A percentile compares a stretch with the other conserved stretches of the same genome.
These are phyloP conservation scores for Caranx ignobilis DNA, from an alignment of 2,113 vertebrate species.

Conservation along the genomic window DNA sequence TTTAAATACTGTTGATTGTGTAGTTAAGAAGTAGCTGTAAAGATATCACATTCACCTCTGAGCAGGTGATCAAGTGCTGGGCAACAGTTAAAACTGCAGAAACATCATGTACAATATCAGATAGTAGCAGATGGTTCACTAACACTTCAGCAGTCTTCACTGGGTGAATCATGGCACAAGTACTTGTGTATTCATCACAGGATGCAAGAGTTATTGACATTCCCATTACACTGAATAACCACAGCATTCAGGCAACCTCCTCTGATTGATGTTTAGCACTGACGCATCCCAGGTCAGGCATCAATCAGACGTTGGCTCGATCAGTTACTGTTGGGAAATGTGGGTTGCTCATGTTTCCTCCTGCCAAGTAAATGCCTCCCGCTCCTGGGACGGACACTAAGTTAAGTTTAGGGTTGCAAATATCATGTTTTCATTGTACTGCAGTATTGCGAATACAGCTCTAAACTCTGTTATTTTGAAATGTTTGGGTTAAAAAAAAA, in stretches of 20 bases:
- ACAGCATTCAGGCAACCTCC: constrained; percentile 14
- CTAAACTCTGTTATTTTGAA: no score
- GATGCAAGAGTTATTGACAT: constrained; percentile 51
- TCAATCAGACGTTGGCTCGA: constrained; percentile 41
- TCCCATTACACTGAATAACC: constrained; percentile 57
- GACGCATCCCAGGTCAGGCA: constrained; percentile 27
- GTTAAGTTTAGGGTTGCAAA: no score
- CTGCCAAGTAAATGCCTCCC: constrained; percentile 22
- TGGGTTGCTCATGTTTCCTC: constrained; percentile 23
- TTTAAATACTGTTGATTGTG: background rate
- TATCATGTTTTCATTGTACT: no score
- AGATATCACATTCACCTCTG: background rate
- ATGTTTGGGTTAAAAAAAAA: no score
- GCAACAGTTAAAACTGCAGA: background rate
- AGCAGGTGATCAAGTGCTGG: constrained; percentile 1
- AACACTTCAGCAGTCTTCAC: constrained; percentile 36
- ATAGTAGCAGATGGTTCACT: constrained; percentile 19
- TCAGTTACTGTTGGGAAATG: constrained; percentile 34
- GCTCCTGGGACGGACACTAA: constrained; percentile 7
- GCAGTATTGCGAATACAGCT: no score
- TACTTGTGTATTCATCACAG: constrained; percentile 52
- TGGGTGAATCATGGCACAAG: constrained; percentile 26
- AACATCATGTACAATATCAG: constrained; percentile 19
- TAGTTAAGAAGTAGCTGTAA: background rate
- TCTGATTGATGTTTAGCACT: constrained; percentile 44